phyloP scores from a whole-genome alignment of 53 echinoderm and acorn worm genomes.

The Echinometra lucunter region DNA sequence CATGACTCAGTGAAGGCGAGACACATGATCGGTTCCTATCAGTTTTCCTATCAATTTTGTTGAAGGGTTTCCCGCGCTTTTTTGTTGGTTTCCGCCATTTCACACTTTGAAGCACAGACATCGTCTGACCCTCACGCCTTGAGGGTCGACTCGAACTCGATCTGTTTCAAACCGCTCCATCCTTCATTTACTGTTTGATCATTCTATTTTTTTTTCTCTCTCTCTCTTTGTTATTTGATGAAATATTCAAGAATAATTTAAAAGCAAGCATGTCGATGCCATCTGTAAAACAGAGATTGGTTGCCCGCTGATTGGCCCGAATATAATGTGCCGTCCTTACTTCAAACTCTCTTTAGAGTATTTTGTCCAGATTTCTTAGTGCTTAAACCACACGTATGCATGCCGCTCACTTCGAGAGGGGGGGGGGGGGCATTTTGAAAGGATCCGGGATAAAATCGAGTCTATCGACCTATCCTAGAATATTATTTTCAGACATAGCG shows the following conservation, averaged over 20 bases:
- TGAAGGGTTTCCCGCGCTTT: not conserved
- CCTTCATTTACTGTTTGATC: not conserved
- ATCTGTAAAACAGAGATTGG: not conserved
- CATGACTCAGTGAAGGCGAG: constrained; percentile 44
- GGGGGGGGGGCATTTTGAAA: no score
- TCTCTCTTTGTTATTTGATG: not conserved
- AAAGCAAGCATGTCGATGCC: not conserved
- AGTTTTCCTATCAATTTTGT: constrained; percentile 12
- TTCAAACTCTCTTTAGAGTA: no score
- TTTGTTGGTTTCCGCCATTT: not conserved
- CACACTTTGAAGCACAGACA: not conserved
- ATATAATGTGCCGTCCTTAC: no score
- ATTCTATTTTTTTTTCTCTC: not conserved
- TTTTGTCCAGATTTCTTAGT: no score
- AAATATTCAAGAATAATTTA: not conserved
- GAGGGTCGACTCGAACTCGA: constrained; percentile 14
- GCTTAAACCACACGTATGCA: no score
- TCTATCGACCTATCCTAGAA: no score
- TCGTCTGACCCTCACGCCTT: not conserved
- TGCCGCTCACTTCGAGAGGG: no score
- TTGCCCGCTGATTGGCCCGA: not conserved
- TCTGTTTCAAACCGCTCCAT: not conserved
- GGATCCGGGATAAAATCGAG: no score
- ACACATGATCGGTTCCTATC: not conserved
- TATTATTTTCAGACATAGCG: no score